Evolutionary conservation across 2,797 vertebrate genomes (phyloP).

Genomic region (Anabacerthia variegaticeps): DNA sequence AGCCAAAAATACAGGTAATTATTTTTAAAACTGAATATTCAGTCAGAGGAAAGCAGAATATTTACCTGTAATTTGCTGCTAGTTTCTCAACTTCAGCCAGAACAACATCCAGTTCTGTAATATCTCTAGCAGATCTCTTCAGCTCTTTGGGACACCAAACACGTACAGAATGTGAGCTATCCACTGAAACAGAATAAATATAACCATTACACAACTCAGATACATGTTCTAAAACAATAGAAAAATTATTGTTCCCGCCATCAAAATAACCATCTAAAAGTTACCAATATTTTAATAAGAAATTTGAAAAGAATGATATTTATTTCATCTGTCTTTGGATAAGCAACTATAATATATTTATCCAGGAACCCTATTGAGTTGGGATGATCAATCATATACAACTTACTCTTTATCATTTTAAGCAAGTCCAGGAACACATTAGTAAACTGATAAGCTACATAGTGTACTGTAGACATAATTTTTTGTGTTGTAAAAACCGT

Average conservation of each 20-base stretch:
- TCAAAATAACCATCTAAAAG: not conserved
- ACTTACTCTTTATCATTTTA: not conserved
- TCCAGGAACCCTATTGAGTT: not conserved
- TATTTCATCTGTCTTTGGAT: not conserved
- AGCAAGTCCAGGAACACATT: not conserved
- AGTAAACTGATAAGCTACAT: not conserved
- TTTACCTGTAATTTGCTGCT: conserved; percentile 77
- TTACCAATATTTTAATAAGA: not conserved
- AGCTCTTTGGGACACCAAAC: conserved; percentile 66
- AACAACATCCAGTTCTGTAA: conserved; percentile 78
- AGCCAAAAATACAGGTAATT: not conserved
- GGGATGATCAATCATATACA: not conserved
- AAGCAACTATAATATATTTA: not conserved
- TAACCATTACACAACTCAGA: not conserved
- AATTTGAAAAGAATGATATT: not conserved
- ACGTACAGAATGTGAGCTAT: not conserved
- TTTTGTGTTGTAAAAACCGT: not conserved
- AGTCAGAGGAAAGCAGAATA: not conserved
- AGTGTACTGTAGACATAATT: not conserved
- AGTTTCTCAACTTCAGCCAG: conserved; percentile 75
- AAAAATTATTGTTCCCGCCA: not conserved
- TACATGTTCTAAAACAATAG: accelerated
- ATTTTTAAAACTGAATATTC: not conserved
- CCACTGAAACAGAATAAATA: conserved; percentile 19
- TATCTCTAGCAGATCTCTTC: conserved; percentile 57